Evolutionary conservation across 2,113 vertebrate species (phyloP).

Genomic region (Cnemophilus loriae): DNA sequence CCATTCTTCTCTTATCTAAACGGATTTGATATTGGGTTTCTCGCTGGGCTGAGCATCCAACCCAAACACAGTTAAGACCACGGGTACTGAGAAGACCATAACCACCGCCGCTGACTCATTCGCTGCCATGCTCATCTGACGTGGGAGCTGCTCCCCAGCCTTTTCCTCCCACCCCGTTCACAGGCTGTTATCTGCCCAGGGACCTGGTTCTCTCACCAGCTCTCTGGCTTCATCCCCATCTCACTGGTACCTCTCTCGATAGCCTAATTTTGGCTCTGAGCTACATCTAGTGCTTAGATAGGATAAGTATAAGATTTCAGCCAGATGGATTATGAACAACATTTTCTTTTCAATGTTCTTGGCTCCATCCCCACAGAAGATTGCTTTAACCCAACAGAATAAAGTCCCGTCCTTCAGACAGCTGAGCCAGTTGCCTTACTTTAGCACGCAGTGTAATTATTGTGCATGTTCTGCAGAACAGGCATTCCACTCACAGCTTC

Average conservation of each 20-base stretch:
- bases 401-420: not conserved
- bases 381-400: not conserved
- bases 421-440: not conserved
- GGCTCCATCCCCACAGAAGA: not conserved
- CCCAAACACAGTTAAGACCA: not conserved
- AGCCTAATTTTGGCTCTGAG: slow-evolving; percentile 7
- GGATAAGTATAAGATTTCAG: slow-evolving; percentile 11
- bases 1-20: not conserved
- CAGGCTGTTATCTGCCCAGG: not conserved
- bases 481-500: not conserved
- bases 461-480: not conserved
- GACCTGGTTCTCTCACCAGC: not conserved
- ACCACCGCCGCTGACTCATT: not conserved
- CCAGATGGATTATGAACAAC: slow-evolving; percentile 12
- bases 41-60: not conserved
- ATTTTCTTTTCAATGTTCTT: slow-evolving; percentile 25
- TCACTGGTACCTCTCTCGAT: not conserved
- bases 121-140: not conserved
- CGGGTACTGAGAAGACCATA: not conserved
- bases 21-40: not conserved
- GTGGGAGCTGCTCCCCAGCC: not conserved
- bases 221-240: not conserved
- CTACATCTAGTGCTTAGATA: not conserved
- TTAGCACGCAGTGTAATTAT: not conserved
- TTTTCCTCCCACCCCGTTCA: not conserved